These are phyloP conservation scores for Eidolon helvum DNA, from an alignment of 2,113 vertebrate species.

Conservation along the genomic window DNA sequence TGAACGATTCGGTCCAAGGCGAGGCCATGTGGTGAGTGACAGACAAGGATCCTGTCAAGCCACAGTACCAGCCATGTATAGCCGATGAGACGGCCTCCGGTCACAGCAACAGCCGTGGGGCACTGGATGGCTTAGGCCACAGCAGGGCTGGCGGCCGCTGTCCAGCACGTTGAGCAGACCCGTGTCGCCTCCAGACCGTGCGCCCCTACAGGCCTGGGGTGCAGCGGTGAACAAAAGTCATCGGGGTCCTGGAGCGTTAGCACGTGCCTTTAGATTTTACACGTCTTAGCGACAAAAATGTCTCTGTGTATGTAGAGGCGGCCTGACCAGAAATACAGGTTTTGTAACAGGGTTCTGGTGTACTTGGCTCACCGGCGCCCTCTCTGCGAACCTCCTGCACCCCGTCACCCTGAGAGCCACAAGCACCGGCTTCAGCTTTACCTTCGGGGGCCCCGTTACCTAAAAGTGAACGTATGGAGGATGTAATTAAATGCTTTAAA, in stretches of 20 bases:
- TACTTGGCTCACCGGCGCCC: not conserved
- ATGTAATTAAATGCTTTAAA: not conserved
- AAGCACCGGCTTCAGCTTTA: not conserved
- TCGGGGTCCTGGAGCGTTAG: not conserved
- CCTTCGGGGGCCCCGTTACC: not conserved
- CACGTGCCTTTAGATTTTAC: not conserved
- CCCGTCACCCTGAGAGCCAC: not conserved
- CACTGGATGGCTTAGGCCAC: fast-evolving
- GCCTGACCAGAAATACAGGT: constrained; percentile 27
- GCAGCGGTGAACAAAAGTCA: fast-evolving
- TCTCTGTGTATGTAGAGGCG: not conserved
- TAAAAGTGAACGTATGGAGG: not conserved
- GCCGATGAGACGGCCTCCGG: fast-evolving
- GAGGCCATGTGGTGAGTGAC: not conserved
- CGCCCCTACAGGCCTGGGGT: not conserved
- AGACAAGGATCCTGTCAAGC: not conserved
- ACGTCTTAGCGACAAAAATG: not conserved
- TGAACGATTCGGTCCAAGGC: not conserved
- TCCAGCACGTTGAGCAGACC: not conserved
- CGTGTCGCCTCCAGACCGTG: not conserved
- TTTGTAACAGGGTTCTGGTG: not conserved
- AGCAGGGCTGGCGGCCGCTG: not conserved
- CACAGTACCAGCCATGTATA: not conserved
- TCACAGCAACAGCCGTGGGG: not conserved
- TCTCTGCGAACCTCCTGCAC: not conserved